Conservation (phyloP, 2,797 vertebrate species). For the Spinibarbus caldwelli region DNA sequence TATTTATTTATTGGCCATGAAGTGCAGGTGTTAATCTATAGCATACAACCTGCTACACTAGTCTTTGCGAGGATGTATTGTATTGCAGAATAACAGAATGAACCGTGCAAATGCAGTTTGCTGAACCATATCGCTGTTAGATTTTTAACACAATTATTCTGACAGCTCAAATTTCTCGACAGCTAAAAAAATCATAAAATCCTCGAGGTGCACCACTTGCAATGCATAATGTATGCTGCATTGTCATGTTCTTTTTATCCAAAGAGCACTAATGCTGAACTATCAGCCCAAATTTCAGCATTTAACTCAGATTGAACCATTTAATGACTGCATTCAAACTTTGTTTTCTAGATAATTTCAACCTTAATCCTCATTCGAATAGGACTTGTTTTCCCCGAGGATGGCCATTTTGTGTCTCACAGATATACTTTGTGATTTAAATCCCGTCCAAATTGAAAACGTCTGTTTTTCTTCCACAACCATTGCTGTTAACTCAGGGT, state of each 20-base stretch:
- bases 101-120: slow-evolving; percentile 8
- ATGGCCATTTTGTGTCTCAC: background rate
- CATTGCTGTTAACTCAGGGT: background rate
- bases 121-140: background rate
- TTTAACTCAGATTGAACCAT: slow-evolving; percentile 12
- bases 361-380: background rate
- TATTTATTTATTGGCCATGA: background rate
- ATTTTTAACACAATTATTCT: slow-evolving; percentile 9
- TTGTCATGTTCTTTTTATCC: background rate
- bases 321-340: slow-evolving; percentile 4
- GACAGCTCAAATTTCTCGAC: slow-evolving; percentile 10
- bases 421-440: slow-evolving; percentile 8
- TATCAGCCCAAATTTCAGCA: slow-evolving; percentile 1
- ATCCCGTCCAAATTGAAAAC: slow-evolving; percentile 12
- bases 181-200: background rate
- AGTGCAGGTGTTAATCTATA: background rate
- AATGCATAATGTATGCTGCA: slow-evolving; percentile 15
- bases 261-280: slow-evolving; percentile 1
- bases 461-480: slow-evolving; percentile 7
- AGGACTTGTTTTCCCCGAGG: background rate
- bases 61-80: background rate
- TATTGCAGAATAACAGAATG: slow-evolving; percentile 9
- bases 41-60: slow-evolving; percentile 2
- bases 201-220: background rate
- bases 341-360: slow-evolving; percentile 12